Base-by-base conservation (phyloP, 2,113 vertebrate species). In the Pseudolaguvia tuberculata region DNA sequence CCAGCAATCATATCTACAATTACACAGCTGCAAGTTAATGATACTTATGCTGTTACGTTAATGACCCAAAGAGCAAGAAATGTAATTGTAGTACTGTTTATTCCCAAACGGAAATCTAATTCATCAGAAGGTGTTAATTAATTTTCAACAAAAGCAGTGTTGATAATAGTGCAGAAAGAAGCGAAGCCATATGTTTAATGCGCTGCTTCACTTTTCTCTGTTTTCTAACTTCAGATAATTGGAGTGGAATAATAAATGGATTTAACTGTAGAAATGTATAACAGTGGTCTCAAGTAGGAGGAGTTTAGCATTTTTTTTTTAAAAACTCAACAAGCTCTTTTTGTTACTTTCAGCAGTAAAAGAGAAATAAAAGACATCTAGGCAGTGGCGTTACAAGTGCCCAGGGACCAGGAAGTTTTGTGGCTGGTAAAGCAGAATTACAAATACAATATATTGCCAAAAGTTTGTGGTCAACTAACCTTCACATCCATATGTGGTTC, bases 11-110 rank as follows among this genome's bases (percentile, higher is more conserved):
- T 35, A 11, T 61, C 29, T 11, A 11, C 58, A 61, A 35, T 61
- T 35, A 61, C 58, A 61, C 27, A 62, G 18, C 59, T 39, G 59
- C 59, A 42, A 21, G 59, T 31, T 62, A 31, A 61, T 61, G 29
- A 61, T n/a, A n/a, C 18, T 39, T 39, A 29, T 31, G 17, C 58
- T 61, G 58, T 7, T 29, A 35, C 17, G 35, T 35, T 61, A 61
- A 35, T 18, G 1, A 57, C 5, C 0, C 25, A 61, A 58, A 58
- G 29, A 35, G 17, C 18, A 9, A 61, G 58, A 35, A 35, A 23
- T n/a, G n/a, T n/a, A n/a, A 57, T 20, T 5, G 2, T 61, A 61
- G 25, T 20, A 35, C 29, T 35, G 29, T 61, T 35, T 12, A 35
- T 35, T 35, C 17, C 27, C 29, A 25, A 59, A 17, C 18, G 57